Percentiles rank a stretch among this genome's conserved stretches.
phyloP scores from a whole-genome alignment of 2,113 vertebrate species.

The Australoheros scitulus region DNA sequence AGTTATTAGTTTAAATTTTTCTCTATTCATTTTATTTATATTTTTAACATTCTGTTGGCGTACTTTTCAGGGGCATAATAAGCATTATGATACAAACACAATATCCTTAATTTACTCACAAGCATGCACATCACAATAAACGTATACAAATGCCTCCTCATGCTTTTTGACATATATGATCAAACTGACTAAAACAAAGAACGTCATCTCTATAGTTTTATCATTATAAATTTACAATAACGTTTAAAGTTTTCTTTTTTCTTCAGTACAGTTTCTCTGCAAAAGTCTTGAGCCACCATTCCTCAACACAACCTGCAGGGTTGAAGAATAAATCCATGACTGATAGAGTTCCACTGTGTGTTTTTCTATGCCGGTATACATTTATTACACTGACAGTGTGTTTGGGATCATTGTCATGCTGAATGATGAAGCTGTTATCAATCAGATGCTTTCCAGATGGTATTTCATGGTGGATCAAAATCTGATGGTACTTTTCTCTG shows the following conservation, averaged over 20 bases:
- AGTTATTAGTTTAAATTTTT: neutral
- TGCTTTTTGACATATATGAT: neutral
- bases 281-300: no score
- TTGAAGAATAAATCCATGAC: neutral
- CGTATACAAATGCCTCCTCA: neutral
- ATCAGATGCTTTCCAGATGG: neutral
- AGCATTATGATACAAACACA: neutral
- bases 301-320: no score
- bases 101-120: neutral
- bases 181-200: neutral
- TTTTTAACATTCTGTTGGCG: neutral
- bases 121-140: neutral
- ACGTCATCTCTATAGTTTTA: no score
- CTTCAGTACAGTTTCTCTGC: no score
- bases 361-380: neutral
- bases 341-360: neutral
- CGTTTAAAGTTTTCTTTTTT: no score
- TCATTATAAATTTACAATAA: no score
- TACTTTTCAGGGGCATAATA: no score
- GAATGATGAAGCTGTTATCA: neutral
- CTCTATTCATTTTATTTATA: neutral
- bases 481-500: no score
- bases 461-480: no score
- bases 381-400: neutral
- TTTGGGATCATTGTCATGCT: neutral